A percentile compares a stretch with the other conserved stretches of the same genome.
Evolutionary conservation across 2,113 vertebrate species (phyloP).

Genomic region (Scytalopus superciliaris): DNA sequence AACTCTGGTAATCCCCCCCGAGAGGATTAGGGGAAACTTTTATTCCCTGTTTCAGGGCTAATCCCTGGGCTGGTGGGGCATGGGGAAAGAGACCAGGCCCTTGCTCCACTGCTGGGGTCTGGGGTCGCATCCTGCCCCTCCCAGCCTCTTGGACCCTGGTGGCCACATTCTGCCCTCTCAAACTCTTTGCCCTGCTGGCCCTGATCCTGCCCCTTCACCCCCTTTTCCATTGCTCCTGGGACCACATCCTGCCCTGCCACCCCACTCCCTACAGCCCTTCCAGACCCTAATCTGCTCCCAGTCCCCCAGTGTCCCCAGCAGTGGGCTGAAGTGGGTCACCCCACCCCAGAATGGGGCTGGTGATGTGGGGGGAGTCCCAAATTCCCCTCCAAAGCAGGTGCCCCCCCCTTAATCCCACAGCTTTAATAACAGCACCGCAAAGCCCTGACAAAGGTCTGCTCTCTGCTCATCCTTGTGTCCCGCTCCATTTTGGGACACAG

Average conservation of each 20-base stretch:
- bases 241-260: no score
- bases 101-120: neutral
- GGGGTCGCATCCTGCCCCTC: neutral
- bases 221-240: no score
- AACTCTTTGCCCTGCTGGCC: neutral
- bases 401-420: neutral
- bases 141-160: accelerated
- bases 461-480: neutral
- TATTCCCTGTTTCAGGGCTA: conserved; percentile 2
- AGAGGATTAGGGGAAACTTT: conserved; percentile 45
- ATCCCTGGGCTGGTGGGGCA: neutral
- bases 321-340: neutral
- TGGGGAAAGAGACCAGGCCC: neutral
- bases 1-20: neutral
- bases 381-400: neutral
- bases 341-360: neutral
- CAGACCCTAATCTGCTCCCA: neutral
- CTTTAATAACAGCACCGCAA: neutral
- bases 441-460: neutral
- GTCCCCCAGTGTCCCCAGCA: neutral
- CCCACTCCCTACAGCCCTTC: neutral
- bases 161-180: neutral
- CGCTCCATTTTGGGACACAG: neutral
- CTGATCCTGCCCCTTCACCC: neutral
- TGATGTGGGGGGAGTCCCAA: neutral